phyloP scores from a whole-genome alignment of 2,888 invertebrate genomes.

The Melanchra persicariae region DNA sequence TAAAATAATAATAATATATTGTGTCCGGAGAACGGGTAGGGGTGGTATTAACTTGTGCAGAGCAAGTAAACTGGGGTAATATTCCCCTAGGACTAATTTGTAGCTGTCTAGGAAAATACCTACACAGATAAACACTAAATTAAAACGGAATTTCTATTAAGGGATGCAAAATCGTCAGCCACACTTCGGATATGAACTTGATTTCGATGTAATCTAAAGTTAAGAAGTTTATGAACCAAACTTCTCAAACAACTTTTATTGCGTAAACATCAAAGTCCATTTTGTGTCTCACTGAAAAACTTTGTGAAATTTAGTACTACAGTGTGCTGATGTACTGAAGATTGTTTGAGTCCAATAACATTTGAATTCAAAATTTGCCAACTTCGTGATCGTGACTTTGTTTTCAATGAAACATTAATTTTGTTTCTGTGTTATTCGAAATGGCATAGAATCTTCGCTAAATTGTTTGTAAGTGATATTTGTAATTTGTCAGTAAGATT shows the following conservation, averaged over 20 bases:
- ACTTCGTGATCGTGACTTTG: constrained; percentile 44
- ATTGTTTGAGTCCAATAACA: constrained; percentile 65
- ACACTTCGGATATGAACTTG: not conserved
- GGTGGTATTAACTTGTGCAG: constrained; percentile 43
- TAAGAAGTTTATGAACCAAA: constrained; percentile 6
- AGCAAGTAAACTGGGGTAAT: constrained; percentile 24
- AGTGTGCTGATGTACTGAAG: constrained; percentile 38
- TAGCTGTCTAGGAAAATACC: constrained; percentile 12
- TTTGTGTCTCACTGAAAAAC: constrained; percentile 43
- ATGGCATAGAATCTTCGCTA: constrained; percentile 42
- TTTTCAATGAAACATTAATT: constrained; percentile 59
- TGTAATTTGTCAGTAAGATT: constrained; percentile 39
- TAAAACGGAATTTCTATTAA: not conserved
- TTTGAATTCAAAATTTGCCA: constrained; percentile 59
- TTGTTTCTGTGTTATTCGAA: constrained; percentile 45
- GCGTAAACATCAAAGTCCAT: constrained; percentile 32
- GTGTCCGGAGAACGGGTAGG: constrained; percentile 16
- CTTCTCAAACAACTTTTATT: constrained; percentile 32
- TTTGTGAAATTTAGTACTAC: constrained; percentile 31
- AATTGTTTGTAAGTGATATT: constrained; percentile 57
- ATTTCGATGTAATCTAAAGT: constrained; percentile 31
- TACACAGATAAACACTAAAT: too few relatives aligned
- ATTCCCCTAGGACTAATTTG: constrained; percentile 19
- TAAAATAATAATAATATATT: constrained; percentile 49
- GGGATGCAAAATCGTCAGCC: not conserved